These are phyloP conservation scores for Orthosia cruda DNA, from an alignment of 2,888 invertebrate species.

Conservation along the genomic window DNA sequence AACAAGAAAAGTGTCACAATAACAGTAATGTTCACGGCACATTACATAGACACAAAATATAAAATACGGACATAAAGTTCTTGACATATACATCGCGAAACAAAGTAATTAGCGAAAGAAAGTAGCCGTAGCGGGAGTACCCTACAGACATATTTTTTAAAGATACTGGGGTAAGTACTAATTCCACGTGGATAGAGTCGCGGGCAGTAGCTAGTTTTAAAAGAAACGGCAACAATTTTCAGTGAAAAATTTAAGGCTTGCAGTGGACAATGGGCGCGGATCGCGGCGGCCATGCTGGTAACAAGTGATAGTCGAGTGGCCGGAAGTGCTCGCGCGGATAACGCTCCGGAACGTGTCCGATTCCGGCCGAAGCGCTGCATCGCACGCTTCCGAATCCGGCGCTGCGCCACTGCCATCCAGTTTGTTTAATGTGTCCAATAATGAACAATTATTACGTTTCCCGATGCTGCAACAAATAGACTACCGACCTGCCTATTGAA, in stretches of 20 bases:
- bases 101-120: too few relatives aligned
- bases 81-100: too few relatives aligned
- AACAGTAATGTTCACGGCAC: too few relatives aligned
- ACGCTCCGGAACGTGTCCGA: slow-evolving; percentile 86
- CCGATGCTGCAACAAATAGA: slow-evolving; percentile 39
- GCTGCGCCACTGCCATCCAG: slow-evolving; percentile 68
- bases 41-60: too few relatives aligned
- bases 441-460: slow-evolving; percentile 69
- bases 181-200: too few relatives aligned
- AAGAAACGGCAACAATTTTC: slow-evolving; percentile 36
- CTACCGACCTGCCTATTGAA: slow-evolving; percentile 12
- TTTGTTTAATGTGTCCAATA: slow-evolving; percentile 76
- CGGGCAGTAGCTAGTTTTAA: slow-evolving; percentile 7
- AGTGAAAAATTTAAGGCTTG: slow-evolving; percentile 56
- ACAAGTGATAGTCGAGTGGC: slow-evolving; percentile 71
- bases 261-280: slow-evolving; percentile 59
- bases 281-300: slow-evolving; percentile 56
- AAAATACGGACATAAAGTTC: too few relatives aligned
- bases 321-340: slow-evolving; percentile 84
- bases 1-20: too few relatives aligned
- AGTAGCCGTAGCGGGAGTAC: too few relatives aligned
- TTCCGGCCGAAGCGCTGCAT: slow-evolving; percentile 74
- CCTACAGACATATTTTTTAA: too few relatives aligned
- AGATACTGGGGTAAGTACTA: too few relatives aligned
- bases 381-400: slow-evolving; percentile 74